Evolutionary conservation across 2,797 vertebrate genomes (phyloP).

Genomic region (Miichthys miiuy): DNA sequence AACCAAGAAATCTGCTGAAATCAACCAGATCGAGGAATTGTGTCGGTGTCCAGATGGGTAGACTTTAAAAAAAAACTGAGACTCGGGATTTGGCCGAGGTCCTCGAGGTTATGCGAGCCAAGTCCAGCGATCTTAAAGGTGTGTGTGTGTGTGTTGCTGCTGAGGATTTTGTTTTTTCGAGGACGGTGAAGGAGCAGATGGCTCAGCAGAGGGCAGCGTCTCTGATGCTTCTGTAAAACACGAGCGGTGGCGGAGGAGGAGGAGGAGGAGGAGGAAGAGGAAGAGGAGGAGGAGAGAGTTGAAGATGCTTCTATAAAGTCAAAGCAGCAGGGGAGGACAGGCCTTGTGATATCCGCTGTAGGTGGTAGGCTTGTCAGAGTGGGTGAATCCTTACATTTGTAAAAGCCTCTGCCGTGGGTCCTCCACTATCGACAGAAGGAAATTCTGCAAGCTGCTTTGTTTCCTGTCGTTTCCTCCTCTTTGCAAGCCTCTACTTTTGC

Average conservation of each 20-base stretch:
- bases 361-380: conserved; percentile 32
- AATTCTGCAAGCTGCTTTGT: not conserved
- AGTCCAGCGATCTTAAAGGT: conserved; percentile 38
- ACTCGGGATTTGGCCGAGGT: not conserved
- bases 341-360: conserved; percentile 23
- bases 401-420: not conserved
- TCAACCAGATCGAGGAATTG: conserved; percentile 27
- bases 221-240: conserved; percentile 41
- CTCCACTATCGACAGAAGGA: not conserved
- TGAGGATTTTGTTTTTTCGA: conserved; percentile 33
- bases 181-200: conserved; percentile 61
- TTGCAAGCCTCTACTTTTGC: not conserved
- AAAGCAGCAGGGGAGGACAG: conserved; percentile 25
- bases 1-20: conserved; percentile 26
- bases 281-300: conserved; percentile 14
- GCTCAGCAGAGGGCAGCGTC: conserved; percentile 60
- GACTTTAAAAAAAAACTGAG: not conserved
- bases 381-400: conserved; percentile 27
- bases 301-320: conserved; percentile 12
- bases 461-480: not conserved
- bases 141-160: conserved; percentile 12
- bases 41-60: conserved; percentile 54
- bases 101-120: conserved; percentile 29
- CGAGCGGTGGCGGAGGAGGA: conserved; percentile 15
- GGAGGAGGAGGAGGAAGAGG: conserved; percentile 2